Percentiles rank a stretch among this genome's conserved stretches.
Conservation (phyloP, 2,888 invertebrate species). For the Trachelus troglodyta region DNA sequence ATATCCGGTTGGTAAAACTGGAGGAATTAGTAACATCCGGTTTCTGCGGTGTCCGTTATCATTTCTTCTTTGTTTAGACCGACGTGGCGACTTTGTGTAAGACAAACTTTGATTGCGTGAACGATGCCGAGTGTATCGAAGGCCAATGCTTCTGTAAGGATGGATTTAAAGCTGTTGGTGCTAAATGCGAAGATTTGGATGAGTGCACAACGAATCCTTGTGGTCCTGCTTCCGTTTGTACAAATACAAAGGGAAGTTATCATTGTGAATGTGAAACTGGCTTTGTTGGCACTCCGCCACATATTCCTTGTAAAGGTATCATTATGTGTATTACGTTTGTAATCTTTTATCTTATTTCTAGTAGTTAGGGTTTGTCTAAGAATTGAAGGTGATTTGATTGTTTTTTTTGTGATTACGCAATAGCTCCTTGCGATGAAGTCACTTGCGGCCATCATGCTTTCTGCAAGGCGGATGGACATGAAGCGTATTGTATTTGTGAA, state of each 20-base stretch:
- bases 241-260: constrained; percentile 84
- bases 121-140: constrained; percentile 90
- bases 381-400: constrained; percentile 9
- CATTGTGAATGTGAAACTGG: constrained; percentile 86
- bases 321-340: constrained; percentile 8
- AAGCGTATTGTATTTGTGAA: constrained; percentile 92
- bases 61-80: constrained; percentile 68
- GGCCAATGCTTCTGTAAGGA: constrained; percentile 90
- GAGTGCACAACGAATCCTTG: constrained; percentile 80
- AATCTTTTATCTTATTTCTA: neutral
- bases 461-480: constrained; percentile 88
- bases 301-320: constrained; percentile 77
- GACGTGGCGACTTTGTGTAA: constrained; percentile 88
- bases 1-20: neutral
- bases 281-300: constrained; percentile 85
- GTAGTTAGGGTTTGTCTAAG: neutral
- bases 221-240: constrained; percentile 81
- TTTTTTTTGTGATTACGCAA: constrained; percentile 11
- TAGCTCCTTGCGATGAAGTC: constrained; percentile 91
- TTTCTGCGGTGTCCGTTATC: neutral
- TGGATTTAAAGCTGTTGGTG: constrained; percentile 84
- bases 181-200: constrained; percentile 83
- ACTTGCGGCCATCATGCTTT: constrained; percentile 89
- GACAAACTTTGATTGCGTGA: constrained; percentile 91
- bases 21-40: neutral